Base-by-base conservation (phyloP, 2,888 invertebrate species). In the Drosophila acutilabella region DNA sequence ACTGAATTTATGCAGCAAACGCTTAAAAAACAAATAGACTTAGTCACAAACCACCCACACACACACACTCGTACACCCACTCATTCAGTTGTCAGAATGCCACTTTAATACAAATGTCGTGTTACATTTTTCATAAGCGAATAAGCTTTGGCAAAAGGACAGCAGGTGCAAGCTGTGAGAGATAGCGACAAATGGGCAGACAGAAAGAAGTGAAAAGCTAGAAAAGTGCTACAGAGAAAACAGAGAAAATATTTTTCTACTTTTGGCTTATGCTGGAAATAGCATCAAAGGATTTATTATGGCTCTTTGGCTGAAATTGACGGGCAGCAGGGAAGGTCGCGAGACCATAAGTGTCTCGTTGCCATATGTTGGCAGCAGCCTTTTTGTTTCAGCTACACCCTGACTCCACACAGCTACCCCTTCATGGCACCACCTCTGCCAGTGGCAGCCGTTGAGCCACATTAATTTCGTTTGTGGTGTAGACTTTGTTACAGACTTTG, bases 201-300 rank as follows among this genome's bases (percentile, higher is more conserved):
- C n/a, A 30, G 30, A 30, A 2, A 30, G 8, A 30, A 30, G 30
- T 30, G 6, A 30, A 30, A 30, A 30, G 30, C 30, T 30, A 30
- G 30, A 30, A 30, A 30, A 6, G 30, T 30, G 30, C n/a, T 16
- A 33, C 4, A 16, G 62, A 10, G 45, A 18, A 38, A 18, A 44
- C 2, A 44, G 45, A 80, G 64, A 53, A 78, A 71, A 81, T 81
- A 78, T 84, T 78, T 74, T 74, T 78, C 76, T 78, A 81, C 84
- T 89, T 87, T 84, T 84, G 85, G 89, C 73, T 76, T 68, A 57
- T 69, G 68, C 71, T 89, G 72, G 74, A 89, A 89, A 87, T 75
- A 88, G 68, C 85, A 85, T 87, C 81, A 90, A 83, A 78, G 81
- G 83, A 90, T 87, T 87, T 87, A 89, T 87, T 83, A 80, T 78